phyloP scores from a whole-genome alignment of 1,140 invertebrate genomes.

The Brachionus plicatilis region DNA sequence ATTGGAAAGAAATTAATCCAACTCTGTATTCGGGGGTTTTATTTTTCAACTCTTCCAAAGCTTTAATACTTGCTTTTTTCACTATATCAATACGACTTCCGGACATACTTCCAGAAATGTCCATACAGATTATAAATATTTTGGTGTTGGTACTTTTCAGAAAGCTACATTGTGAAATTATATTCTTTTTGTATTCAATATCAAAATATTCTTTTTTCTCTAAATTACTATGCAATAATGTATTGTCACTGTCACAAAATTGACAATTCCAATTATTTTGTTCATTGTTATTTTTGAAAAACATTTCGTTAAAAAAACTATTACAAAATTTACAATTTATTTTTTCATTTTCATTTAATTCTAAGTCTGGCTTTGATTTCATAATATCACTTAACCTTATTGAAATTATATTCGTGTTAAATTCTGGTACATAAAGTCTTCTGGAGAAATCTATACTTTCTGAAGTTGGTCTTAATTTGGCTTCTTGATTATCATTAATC shows the following conservation, averaged over 20 bases:
- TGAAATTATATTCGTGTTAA: not conserved
- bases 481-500: not conserved
- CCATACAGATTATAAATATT: not conserved
- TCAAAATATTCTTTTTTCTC: not conserved
- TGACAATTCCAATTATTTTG: not conserved
- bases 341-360: not conserved
- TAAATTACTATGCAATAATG: not conserved
- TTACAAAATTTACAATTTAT: not conserved
- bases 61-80: not conserved
- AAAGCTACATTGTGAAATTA: not conserved
- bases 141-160: not conserved
- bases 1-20: not conserved
- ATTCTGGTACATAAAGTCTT: not conserved
- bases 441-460: not conserved
- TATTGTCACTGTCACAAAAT: not conserved
- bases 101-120: not conserved
- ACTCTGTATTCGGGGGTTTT: not conserved
- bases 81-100: not conserved
- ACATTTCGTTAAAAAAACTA: not conserved
- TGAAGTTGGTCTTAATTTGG: not conserved
- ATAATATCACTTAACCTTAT: not conserved
- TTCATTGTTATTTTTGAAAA: not conserved
- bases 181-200: not conserved
- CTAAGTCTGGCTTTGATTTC: not conserved
- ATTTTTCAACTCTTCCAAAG: not conserved